Evolutionary conservation across 1,140 invertebrate species (phyloP).

Genomic region (Trachelipus rathkii): DNA sequence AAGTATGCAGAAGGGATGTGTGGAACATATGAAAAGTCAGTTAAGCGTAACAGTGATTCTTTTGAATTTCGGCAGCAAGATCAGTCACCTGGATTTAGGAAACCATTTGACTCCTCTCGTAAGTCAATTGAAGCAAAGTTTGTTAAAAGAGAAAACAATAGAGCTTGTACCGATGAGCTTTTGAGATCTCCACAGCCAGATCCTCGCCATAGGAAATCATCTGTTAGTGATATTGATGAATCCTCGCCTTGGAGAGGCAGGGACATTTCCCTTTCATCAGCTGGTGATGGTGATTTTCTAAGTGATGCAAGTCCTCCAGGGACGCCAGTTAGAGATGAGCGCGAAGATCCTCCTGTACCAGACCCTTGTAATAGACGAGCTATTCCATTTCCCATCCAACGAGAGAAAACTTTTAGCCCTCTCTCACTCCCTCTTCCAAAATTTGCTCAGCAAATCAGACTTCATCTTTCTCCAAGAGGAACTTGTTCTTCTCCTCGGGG

Average conservation of each 20-base stretch:
- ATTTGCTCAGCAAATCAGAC: conserved; percentile 68
- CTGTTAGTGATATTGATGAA: conserved; percentile 33
- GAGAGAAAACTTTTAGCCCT: conserved; percentile 51
- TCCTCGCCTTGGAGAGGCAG: conserved; percentile 13
- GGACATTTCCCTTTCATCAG: not conserved
- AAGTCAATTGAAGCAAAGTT: not conserved
- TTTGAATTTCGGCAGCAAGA: conserved; percentile 26
- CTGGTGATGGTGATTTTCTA: conserved; percentile 23
- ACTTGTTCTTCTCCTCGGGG: conserved; percentile 46
- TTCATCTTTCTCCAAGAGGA: conserved; percentile 38
- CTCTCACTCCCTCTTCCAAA: conserved; percentile 75
- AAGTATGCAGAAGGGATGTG: conserved; percentile 32
- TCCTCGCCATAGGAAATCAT: conserved; percentile 37
- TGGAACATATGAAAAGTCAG: conserved; percentile 30
- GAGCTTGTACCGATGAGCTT: not conserved
- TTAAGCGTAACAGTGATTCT: conserved; percentile 38
- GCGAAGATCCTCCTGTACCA: conserved; percentile 43
- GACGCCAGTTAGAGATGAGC: conserved; percentile 42
- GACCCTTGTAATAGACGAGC: conserved; percentile 30
- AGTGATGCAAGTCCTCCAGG: conserved; percentile 43
- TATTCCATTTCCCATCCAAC: conserved; percentile 26
- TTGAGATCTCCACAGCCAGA: conserved; percentile 28
- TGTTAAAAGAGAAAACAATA: not conserved
- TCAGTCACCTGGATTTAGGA: conserved; percentile 31
- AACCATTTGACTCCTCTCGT: conserved; percentile 30